Base-by-base conservation (phyloP, 2,888 invertebrate genomes). In the Heteropelma amictum region DNA sequence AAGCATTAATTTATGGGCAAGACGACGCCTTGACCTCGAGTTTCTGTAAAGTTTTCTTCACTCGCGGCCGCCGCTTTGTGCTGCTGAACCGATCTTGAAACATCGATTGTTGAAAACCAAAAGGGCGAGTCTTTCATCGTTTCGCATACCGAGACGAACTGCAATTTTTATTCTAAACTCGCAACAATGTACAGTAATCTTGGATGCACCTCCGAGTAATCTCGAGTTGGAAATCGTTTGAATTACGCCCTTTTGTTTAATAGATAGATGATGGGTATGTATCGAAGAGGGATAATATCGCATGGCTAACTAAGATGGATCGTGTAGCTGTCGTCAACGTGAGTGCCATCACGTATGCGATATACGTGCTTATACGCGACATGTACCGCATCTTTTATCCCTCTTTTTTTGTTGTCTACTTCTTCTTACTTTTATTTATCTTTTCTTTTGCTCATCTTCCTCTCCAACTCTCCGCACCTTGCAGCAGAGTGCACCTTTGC, bases 341-440 rank as follows among this genome's bases (percentile, higher is more conserved):
- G 73, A 79, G 77, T 79, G 72, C 80, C 78, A 64, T 79, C 80
- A 80, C 80, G 78, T 80, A 70, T 73, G 21, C 54, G 49, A 47
- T n/a, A n/a, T 75, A 77, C 77, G 77, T 77, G 77, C 45, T 58
- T 76, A 68, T 72, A 77, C 51, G 68, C 67, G 45, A 64, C 60
- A 58, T 65, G 65, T 60, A 42, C 53, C 53, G 45, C 28, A 60
- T 72, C 64, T 42, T 60, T 72, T 33, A 30, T 5, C 19, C 23
- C 17, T 72, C 33, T 33, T 58, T 38, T 21, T 51, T 68, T 38
- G 5, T 42, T 19, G 30, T 40, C 21, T 21, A 14, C 14, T 19
- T 49, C 28, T 67, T 35, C 33, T 17, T 54, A 35, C 49, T 38
- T 47, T 40, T 17, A 58, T 21, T 26, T 28, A 21, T 47, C 54